Conservation (phyloP, 2,113 vertebrate species). For the Balaenoptera acutorostrata region DNA sequence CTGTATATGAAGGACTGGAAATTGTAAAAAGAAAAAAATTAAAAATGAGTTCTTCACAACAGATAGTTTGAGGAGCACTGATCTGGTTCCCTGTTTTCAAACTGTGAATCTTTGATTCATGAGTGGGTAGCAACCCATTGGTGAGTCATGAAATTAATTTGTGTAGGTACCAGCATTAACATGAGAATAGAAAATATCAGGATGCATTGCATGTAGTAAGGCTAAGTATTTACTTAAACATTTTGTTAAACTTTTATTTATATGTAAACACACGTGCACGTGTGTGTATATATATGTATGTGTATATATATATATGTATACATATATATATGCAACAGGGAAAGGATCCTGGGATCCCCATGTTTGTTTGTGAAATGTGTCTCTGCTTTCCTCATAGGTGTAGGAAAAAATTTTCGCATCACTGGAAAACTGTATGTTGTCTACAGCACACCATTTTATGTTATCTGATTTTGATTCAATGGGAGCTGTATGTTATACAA, state of each 20-base stretch:
- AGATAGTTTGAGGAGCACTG: background rate
- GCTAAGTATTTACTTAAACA: background rate
- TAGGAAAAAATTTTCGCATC: background rate
- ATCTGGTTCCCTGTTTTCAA: background rate
- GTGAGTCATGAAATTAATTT: background rate
- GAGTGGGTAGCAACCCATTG: background rate
- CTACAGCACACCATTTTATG: background rate
- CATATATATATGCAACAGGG: background rate
- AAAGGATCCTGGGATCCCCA: background rate
- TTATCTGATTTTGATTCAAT: background rate
- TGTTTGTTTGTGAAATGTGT: background rate
- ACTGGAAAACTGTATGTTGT: background rate
- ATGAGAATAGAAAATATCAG: background rate
- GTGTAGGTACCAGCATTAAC: background rate
- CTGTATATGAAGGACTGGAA: background rate
- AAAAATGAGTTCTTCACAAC: background rate
- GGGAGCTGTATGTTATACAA: background rate
- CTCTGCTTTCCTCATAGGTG: background rate
- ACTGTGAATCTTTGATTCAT: background rate
- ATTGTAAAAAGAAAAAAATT: background rate
- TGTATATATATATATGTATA: background rate
- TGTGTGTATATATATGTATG: background rate
- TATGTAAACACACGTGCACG: accelerated
- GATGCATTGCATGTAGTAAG: background rate
- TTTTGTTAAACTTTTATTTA: background rate